phyloP scores from a whole-genome alignment of 2,797 vertebrate genomes.

The Phalloptychus januarius region DNA sequence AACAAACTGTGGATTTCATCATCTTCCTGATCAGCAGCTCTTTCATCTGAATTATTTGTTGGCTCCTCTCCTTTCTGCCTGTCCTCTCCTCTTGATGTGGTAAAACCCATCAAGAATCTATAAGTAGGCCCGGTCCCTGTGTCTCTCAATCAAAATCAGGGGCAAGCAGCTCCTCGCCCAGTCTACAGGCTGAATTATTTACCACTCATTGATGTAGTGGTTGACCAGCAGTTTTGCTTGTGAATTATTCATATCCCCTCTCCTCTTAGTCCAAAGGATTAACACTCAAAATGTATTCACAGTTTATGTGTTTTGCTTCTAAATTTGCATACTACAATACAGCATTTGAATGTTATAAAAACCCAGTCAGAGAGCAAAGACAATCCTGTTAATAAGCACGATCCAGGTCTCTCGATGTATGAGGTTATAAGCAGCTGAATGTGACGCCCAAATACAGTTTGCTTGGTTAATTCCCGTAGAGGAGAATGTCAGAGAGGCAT shows the following conservation, averaged over 20 bases:
- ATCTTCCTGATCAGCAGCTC: conserved; percentile 84
- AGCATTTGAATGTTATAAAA: conserved; percentile 35
- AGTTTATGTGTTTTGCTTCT: conserved; percentile 59
- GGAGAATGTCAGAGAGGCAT: conserved; percentile 15
- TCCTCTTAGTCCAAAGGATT: conserved; percentile 69
- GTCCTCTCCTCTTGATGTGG: conserved; percentile 80
- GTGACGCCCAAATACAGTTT: conserved; percentile 28
- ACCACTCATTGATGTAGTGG: conserved; percentile 79
- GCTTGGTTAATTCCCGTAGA: conserved; percentile 32
- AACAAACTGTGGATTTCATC: conserved; percentile 87
- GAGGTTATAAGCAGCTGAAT: background rate
- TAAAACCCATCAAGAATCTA: conserved; percentile 93
- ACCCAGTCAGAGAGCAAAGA: conserved; percentile 33
- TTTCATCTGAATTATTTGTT: conserved; percentile 89
- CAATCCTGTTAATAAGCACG: conserved; percentile 27
- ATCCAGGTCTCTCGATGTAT: conserved; percentile 15
- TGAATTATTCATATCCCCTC: conserved; percentile 79
- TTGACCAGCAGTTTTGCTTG: conserved; percentile 78
- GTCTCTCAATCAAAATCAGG: conserved; percentile 81
- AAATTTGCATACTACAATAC: conserved; percentile 43
- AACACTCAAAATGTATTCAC: conserved; percentile 67
- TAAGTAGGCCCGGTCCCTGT: conserved; percentile 74
- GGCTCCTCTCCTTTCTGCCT: conserved; percentile 59
- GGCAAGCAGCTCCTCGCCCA: conserved; percentile 70
- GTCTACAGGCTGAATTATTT: conserved; percentile 79